Conservation (phyloP, 2,113 vertebrate genomes). For the Xiphophorus maculatus region DNA sequence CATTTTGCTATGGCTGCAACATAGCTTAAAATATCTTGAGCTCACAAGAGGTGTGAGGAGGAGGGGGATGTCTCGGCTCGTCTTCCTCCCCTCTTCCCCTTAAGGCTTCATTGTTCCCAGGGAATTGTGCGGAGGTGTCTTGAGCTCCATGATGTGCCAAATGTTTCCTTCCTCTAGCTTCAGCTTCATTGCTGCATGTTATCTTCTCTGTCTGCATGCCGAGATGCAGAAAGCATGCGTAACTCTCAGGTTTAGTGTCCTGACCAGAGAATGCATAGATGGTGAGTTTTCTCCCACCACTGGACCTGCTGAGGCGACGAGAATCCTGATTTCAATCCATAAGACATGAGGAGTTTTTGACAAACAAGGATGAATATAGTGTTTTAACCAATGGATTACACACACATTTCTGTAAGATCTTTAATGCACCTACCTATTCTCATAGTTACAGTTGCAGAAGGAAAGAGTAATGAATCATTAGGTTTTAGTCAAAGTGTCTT, state of each 20-base stretch:
- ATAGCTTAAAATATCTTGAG: constrained; percentile 39
- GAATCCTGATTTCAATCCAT: constrained; percentile 21
- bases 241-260: constrained; percentile 34
- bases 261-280: constrained; percentile 26
- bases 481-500: constrained; percentile 11
- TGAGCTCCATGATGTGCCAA: constrained; percentile 34
- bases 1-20: constrained; percentile 17
- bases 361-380: neutral
- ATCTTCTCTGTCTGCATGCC: constrained; percentile 22
- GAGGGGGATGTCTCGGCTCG: constrained; percentile 21
- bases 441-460: constrained; percentile 24
- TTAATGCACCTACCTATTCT: constrained; percentile 19
- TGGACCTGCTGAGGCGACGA: constrained; percentile 49
- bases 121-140: constrained; percentile 46
- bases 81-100: constrained; percentile 45
- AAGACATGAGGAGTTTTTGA: neutral
- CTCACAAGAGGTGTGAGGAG: constrained; percentile 27
- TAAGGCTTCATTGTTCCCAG: constrained; percentile 45
- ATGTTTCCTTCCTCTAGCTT: constrained; percentile 31
- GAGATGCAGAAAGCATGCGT: constrained; percentile 38
- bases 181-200: constrained; percentile 30
- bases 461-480: constrained; percentile 52
- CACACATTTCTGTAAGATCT: neutral
- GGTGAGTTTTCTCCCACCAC: constrained; percentile 40
- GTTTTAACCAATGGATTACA: neutral